These are phyloP conservation scores for Rhineura floridana DNA, from an alignment of 2,113 vertebrate genomes.

Conservation along the genomic window DNA sequence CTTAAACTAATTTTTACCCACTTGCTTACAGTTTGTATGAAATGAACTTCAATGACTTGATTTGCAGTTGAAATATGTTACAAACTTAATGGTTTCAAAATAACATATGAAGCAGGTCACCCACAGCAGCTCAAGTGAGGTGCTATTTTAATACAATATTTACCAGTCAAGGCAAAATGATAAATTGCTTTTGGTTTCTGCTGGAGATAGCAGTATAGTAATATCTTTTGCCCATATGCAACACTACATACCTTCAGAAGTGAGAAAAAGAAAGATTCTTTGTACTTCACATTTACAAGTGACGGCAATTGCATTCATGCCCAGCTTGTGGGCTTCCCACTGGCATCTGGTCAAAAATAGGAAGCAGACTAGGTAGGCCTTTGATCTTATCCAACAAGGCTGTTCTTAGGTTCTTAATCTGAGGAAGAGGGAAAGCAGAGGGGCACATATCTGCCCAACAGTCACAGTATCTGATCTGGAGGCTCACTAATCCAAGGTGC, in stretches of 20 bases:
- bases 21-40: constrained; percentile 25
- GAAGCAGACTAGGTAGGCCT: neutral
- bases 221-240: neutral
- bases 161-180: neutral
- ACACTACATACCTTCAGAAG: neutral
- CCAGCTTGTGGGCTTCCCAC: too few relatives aligned
- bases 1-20: constrained; percentile 42
- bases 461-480: neutral
- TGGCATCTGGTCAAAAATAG: neutral
- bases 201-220: neutral
- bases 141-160: constrained; percentile 10
- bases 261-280: too few relatives aligned
- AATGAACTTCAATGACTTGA: constrained; percentile 16
- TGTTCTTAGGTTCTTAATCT: neutral
- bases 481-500: neutral
- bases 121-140: neutral
- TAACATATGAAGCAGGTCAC: neutral
- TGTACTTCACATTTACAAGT: neutral
- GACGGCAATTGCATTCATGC: too few relatives aligned
- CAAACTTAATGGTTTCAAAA: constrained; percentile 34
- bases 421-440: neutral
- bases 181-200: neutral
- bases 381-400: neutral
- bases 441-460: neutral
- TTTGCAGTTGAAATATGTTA: constrained; percentile 45